Evolutionary conservation across 2,113 vertebrate species (phyloP), one percentile per base, ranked within the genome.

Genomic region (Nymphicus hollandicus): DNA sequence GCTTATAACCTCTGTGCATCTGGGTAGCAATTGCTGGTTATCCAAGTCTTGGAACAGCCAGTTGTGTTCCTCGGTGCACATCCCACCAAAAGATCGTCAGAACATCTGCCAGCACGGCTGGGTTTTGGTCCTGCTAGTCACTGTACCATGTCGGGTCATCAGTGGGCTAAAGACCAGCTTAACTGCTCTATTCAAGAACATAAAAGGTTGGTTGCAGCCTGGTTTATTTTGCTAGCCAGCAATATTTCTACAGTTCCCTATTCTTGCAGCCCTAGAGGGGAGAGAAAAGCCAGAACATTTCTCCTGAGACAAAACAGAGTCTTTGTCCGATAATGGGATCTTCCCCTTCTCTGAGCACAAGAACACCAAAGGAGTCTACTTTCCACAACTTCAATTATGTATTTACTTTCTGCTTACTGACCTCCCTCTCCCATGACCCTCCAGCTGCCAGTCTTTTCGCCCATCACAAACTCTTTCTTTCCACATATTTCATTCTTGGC

Each of bases 221-320:
- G 25, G 41, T 41, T 0, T 31, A 74, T 73, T 89, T 31, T 74
- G 49, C 50, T 66, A 72, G 47, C 24, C 39, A 80, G 5, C n/a
- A 65, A 15, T 28, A 61, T 39, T 69, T 80, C 66, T 76, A 63
- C 69, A 81, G 53, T 74, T 70, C 29, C 47, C 23, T 85, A 14
- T 72, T 81, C 63, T 17, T 76, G 52, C 33, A 69, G 35, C 16
- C 35, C 46, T 39, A 83, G 49, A 79, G 19, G 22, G 1, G 1
- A 76, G 18, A 95, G 49, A 37, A 94, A 94, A 85, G 52, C 44
- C 39, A 46, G 43, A 86, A 71, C 29, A 13, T 71, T 76, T 35
- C 31, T 85, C 43, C 24, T 65, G 24, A 80, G 23, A 13, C 0
- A 1, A 60, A 77, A 39, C 49, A 86, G 58, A 78, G 20, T 28